phyloP scores from a whole-genome alignment of 2,113 vertebrate species.

The Ceuthmochares aereus region DNA sequence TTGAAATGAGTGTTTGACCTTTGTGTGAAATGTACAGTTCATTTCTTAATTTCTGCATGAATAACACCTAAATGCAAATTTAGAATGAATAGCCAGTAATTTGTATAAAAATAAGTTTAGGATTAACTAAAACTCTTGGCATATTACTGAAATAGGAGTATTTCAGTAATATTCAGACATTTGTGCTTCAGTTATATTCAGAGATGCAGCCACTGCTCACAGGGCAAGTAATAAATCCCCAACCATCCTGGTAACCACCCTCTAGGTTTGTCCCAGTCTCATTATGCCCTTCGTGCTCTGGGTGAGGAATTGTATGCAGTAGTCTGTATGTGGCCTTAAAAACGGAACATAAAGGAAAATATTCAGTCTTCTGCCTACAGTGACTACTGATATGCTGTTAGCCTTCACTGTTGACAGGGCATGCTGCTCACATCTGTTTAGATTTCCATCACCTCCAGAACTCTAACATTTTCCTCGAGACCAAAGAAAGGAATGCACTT shows the following conservation, averaged over 20 bases:
- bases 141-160: not conserved
- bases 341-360: not conserved
- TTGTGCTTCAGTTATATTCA: not conserved
- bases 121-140: not conserved
- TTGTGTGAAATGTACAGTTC: not conserved
- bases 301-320: not conserved
- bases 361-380: not conserved
- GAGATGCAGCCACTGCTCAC: not conserved
- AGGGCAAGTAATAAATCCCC: not conserved
- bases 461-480: not conserved
- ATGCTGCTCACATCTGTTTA: not conserved
- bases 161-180: too few species aligned
- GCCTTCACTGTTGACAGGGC: not conserved
- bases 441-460: not conserved
- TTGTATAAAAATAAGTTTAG: not conserved
- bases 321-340: not conserved
- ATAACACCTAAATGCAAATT: not conserved
- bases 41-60: not conserved
- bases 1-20: constrained; percentile 16
- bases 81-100: not conserved
- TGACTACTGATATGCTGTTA: not conserved
- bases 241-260: not conserved
- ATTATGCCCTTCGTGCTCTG: not conserved
- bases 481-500: not conserved
- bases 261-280: not conserved